Percentiles rank a stretch among this genome's conserved stretches.
Conservation (phyloP, 2,888 invertebrate species). For the Vesta saturnalis region DNA sequence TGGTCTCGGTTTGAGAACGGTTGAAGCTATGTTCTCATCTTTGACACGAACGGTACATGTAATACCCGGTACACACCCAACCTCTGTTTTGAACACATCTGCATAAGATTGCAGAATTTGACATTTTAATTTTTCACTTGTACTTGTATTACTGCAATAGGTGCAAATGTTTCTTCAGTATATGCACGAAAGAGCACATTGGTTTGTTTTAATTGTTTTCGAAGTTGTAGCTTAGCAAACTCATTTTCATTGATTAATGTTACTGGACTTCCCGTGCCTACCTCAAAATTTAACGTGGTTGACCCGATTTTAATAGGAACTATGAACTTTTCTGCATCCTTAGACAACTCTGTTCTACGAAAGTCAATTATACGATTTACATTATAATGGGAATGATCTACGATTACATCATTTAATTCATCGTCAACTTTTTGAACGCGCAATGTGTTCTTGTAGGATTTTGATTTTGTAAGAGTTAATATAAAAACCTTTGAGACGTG, state of each 20-base stretch:
- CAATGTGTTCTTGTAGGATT: not conserved
- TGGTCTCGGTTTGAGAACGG: not conserved
- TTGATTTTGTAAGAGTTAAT: not conserved
- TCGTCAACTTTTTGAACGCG: not conserved
- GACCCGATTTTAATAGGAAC: not conserved
- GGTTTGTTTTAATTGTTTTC: not conserved
- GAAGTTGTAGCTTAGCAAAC: not conserved
- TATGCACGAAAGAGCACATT: not conserved
- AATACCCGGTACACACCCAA: not conserved
- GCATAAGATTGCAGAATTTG: not conserved
- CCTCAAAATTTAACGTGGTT: not conserved
- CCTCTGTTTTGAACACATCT: not conserved
- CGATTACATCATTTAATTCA: not conserved
- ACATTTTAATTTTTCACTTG: not conserved
- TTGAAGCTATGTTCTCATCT: not conserved
- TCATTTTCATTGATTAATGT: not conserved
- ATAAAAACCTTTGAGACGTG: not conserved
- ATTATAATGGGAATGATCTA: not conserved
- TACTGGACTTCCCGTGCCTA: not conserved
- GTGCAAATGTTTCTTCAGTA: not conserved
- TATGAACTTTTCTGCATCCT: not conserved
- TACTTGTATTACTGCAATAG: not conserved
- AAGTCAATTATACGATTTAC: not conserved
- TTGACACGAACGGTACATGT: not conserved
- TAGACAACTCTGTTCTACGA: not conserved